Evolutionary conservation across 2,797 vertebrate genomes (phyloP), one percentile per base, ranked within the genome.

Genomic region (Platyrinchus mystaceus): DNA sequence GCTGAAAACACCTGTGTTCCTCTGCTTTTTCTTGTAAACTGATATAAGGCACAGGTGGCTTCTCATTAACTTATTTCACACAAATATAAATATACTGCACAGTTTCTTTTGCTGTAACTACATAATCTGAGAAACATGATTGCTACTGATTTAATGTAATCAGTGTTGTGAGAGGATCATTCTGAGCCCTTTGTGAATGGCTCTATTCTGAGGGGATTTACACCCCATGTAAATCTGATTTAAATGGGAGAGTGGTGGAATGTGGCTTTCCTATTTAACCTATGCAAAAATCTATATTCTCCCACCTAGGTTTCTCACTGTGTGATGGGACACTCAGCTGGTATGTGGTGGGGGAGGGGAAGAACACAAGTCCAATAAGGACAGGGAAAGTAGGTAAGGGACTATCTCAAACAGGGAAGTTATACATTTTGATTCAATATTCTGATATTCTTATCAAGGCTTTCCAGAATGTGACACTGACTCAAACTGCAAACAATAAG

Each of bases 371-470:
- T 96, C 89, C 92, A 94, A 82, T 75, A 92, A 74, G 87, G 84
- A 91, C 34, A 56, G 73, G 78, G 70, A 84, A 89, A 83, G 66
- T 95, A 92, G 87, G 94, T 27, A 69, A 95, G 69, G 69, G 90
- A 90, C 86, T 95, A 88, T 97, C 87, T 97, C 92, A 84, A 85
- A 93, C 56, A 85, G 94, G 83, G 83, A 95, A 90, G 90, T 97
- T 93, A 80, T 91, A 89, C 79, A 36, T 96, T 97, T 97, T 96
- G 96, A 97, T 97, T 96, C 93, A 93, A 94, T 94, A 96, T 97
- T 97, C 96, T 96, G 95, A 97, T 97, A 96, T 87, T 97, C 96
- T 97, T 97, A 97, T 97, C 97, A 88, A 94, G 95, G 92, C 95
- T 95, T 97, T 97, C 94, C 94, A 97, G 97, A 97, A 96, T 96